Base-by-base conservation (phyloP, 92 coral and sea anemone genomes). In the Zoanthus solanderi region DNA sequence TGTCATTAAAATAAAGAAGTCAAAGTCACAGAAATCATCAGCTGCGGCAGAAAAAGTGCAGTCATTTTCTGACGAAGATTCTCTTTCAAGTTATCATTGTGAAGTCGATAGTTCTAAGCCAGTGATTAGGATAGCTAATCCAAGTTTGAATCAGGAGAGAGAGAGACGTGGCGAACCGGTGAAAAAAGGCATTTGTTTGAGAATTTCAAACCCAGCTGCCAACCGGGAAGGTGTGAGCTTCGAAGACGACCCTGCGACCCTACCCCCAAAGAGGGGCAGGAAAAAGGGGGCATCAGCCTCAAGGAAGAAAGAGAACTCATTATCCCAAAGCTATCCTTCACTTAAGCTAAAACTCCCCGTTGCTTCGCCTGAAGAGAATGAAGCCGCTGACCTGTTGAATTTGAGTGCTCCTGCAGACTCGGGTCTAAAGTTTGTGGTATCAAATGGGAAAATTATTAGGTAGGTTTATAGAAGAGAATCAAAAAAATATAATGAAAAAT, bases 391-490 rank as follows among this genome's bases (percentile, higher is more conserved):
- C 46, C 60, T 11, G 31, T n/a, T 60, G 76, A 92, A 91, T 85
- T 47, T 90, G 50, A 78, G 93, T 84, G 83, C 94, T 8, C 87
- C 96, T 2, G 93, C 86, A 44, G 93, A 88, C 85, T 85, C 98
- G 0, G 87, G 93, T 31, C 88, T 97, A 13, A 97, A 97, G 60
- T 93, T 97, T 57, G 95, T 95, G 85, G 93, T 97, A 15, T 95
- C 99, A 5, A 95, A 97, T 88, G 99, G 99, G 10, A 93, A 95
- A 84, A 95, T 97, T 61, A 92, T 97, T 66, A 97, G 98, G 99
- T 97, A 50, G 8, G 90, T 44, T 7, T 50, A 29, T 28, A 15
- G 77, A 0, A 61, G 12, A 9, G 42, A 37, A 37, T 37, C 42
- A 23, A 16, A 63, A 16, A 63, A 4, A 16, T 10, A 16, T 63